Evolutionary conservation across 2,888 invertebrate genomes (phyloP).

Genomic region (Thera obeliscata): DNA sequence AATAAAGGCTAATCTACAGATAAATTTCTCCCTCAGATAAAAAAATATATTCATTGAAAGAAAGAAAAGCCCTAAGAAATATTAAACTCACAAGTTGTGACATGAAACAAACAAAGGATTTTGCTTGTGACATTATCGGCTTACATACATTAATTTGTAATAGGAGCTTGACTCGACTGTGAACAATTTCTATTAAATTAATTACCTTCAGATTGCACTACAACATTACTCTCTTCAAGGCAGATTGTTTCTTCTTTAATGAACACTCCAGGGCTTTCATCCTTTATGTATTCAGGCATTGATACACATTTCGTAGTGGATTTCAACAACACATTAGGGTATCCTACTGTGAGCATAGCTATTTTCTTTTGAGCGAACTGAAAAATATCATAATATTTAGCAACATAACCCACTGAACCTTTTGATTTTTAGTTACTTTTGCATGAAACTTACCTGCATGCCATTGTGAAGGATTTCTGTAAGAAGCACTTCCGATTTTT

Average conservation of each 20-base stretch:
- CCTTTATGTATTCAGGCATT: constrained; percentile 18
- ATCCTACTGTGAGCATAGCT: background rate
- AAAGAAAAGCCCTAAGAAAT: too few relatives aligned
- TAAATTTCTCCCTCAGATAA: too few relatives aligned
- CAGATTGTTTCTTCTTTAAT: constrained; percentile 19
- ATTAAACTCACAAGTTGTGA: too few relatives aligned
- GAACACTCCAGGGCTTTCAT: constrained; percentile 16
- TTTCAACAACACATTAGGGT: constrained; percentile 5
- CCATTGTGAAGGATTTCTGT: constrained; percentile 5
- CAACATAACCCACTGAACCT: too few relatives aligned
- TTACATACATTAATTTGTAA: background rate
- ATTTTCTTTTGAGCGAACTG: constrained; percentile 11
- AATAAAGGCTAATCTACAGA: too few relatives aligned
- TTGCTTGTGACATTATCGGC: too few relatives aligned
- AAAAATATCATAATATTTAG: background rate
- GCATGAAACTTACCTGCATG: constrained; percentile 3
- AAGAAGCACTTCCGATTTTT: constrained; percentile 16
- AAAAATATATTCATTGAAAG: too few relatives aligned
- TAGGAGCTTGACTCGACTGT: background rate
- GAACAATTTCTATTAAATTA: background rate
- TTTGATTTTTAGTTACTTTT: background rate
- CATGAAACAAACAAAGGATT: too few relatives aligned
- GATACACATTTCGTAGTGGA: constrained; percentile 14
- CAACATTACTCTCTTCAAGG: background rate
- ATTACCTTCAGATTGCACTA: constrained; percentile 14